Percentiles rank a stretch among this genome's conserved stretches.
These are phyloP conservation scores for Melangyna quadrimaculata DNA, from an alignment of 2,888 invertebrate species.

Conservation along the genomic window DNA sequence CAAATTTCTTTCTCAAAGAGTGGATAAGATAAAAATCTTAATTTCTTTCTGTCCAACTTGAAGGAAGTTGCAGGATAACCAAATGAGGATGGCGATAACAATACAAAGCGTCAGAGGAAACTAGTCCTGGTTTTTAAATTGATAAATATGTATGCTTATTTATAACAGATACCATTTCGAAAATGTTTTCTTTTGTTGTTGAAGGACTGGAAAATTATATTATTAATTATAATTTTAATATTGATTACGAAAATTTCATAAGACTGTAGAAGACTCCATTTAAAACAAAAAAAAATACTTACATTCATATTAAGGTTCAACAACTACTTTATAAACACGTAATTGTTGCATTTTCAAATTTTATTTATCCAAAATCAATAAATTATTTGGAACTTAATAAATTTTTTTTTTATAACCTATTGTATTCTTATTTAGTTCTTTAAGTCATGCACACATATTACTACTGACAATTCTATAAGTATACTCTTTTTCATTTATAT, in stretches of 20 bases:
- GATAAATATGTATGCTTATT: no score
- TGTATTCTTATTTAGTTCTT: conserved; percentile 38
- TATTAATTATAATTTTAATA: neutral
- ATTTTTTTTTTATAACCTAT: conserved; percentile 24
- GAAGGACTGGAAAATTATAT: neutral
- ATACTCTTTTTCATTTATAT: neutral
- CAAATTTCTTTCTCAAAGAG: no score
- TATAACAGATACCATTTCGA: neutral
- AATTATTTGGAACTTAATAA: neutral
- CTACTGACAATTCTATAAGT: neutral
- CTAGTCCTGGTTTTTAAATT: neutral
- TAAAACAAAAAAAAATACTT: neutral
- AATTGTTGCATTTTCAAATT: conserved; percentile 42
- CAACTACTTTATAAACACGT: conserved; percentile 10
- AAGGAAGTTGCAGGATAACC: no score
- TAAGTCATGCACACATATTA: neutral
- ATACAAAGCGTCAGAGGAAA: neutral
- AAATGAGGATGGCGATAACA: neutral
- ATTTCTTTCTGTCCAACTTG: no score
- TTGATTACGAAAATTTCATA: conserved; percentile 33
- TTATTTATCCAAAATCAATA: conserved; percentile 27
- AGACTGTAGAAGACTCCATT: conserved; percentile 64
- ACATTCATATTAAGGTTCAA: conserved; percentile 9
- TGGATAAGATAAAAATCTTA: no score
- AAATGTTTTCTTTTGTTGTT: neutral